Base-by-base conservation (phyloP, 2,888 invertebrate species). In the Thymelicus sylvestris region DNA sequence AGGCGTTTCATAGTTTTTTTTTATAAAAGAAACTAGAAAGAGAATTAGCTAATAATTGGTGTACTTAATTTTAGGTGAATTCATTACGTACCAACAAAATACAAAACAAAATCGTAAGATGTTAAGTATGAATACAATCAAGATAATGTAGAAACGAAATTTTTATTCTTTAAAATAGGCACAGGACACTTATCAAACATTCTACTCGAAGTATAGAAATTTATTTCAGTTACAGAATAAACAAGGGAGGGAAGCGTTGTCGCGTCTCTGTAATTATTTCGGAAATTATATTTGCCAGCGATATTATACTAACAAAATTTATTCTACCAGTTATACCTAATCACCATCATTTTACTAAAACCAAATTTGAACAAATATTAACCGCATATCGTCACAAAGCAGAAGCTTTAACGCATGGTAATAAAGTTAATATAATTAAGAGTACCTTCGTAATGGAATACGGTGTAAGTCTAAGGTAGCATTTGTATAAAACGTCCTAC, bases 361-460 rank as follows among this genome's bases (percentile, higher is more conserved):
- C 12, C 13, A 57, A 62, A 57, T 68, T 63, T 19, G 44, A 48
- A 48, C 31, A 55, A 62, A 68, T 55, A 64, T 38, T 39, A 59
- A 59, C 59, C 62, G 44, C 48, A 59, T 44, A 67, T 59, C 41
- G 57, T 63, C 38, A 31, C 57, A 48, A 70, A 63, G 63, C 83
- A 83, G 76, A 82, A 76, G 76, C 79, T 77, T 52, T 81, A 83
- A 83, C 80, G 79, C 50, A 73, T 76, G 69, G 79, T 81, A 84
- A 86, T 87, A 84, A 87, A 85, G 81, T 83, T 83, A 82, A 83
- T 84, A 81, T 86, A 84, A 87, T 86, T 84, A 85, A 80, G 79
- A 80, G 77, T 78, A 76, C 76, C 38, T 66, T 64, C 55, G 67
- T 57, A 67, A 73, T 71, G 24, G 71, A 61, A 66, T 60, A 68